These are phyloP conservation scores for Microctonus aethiopoides DNA, from an alignment of 2,888 invertebrate genomes.

Conservation along the genomic window DNA sequence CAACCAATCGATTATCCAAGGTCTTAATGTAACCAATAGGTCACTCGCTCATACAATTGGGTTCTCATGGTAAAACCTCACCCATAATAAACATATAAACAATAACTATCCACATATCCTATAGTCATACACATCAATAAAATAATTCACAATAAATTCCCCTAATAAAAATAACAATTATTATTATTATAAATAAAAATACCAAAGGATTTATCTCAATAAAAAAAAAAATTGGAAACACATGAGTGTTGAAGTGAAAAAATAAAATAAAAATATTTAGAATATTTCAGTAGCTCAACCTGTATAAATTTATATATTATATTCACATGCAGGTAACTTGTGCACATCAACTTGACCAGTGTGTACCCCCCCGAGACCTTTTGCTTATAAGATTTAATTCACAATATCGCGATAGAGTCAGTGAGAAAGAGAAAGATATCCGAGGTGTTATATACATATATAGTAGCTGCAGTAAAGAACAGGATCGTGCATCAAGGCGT, in stretches of 20 bases:
- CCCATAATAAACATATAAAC: not conserved
- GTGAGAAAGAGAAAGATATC: constrained; percentile 7
- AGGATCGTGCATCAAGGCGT: constrained; percentile 35
- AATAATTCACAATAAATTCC: too few relatives aligned
- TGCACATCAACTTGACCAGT: constrained; percentile 24
- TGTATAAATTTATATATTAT: too few relatives aligned
- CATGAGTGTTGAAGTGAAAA: constrained; percentile 12
- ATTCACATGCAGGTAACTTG: constrained; percentile 14
- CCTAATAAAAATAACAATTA: too few relatives aligned
- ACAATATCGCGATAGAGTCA: not conserved
- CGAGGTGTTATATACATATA: constrained; percentile 10
- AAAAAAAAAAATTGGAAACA: too few relatives aligned
- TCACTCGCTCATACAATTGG: constrained; percentile 43
- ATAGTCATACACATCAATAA: constrained; percentile 12
- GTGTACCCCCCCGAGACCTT: constrained; percentile 17
- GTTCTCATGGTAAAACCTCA: constrained; percentile 40
- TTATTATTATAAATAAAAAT: too few relatives aligned
- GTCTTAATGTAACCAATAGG: constrained; percentile 43
- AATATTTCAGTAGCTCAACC: constrained; percentile 15
- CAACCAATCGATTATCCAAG: constrained; percentile 37
- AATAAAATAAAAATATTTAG: constrained; percentile 2
- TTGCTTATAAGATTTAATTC: constrained; percentile 6
- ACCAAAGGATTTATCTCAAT: too few relatives aligned
- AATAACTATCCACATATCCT: constrained; percentile 4
- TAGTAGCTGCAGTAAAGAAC: constrained; percentile 22